Evolutionary conservation across 2,888 invertebrate species (phyloP), one percentile per base, ranked within the genome.

Genomic region (Acronicta leporina): DNA sequence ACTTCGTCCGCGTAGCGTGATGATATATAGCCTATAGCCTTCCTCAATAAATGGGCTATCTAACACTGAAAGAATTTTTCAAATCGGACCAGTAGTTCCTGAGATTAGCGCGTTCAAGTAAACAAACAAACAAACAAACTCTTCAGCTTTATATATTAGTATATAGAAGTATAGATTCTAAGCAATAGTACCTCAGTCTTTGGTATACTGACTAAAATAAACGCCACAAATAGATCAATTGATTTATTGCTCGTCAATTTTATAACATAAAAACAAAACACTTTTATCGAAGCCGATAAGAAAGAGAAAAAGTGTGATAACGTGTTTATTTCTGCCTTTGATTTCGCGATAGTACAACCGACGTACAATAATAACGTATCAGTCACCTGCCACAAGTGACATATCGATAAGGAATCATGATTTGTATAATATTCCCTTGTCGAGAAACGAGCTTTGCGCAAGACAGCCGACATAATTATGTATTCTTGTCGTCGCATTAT

Each of bases 281-380:
- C 11, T 45, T 55, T 63, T 58, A 71, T 72, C 66, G 50, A 55
- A 54, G 53, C 25, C 47, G 68, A 68, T 71, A 71, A 73, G 45
- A 45, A 14, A 5, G 10, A 63, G 51, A 64, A 59, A 66, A 57
- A 50, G 7, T 46, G 44, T 52, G 79, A 80, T 80, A 75, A 63
- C 42, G n/a, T 30, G 56, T 76, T 75, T 80, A 81, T 81, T 81
- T 78, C 69, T 74, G 81, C 76, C 75, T 81, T 74, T 81, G 80
- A 81, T 81, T 81, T 81, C 46, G 46, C 64, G 81, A 81, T 81
- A 81, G 76, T 43, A 49, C 38, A 48, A 33, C 53, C n/a, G 46
- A 48, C 35, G 57, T 47, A 63, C 55, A 68, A 61, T 61, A 77
- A 72, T 65, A 68, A 65, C 57, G 25, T 79, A 77, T 72, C 68